Evolutionary conservation across 2,113 vertebrate species (phyloP), one percentile per base, ranked within the genome.

Genomic region (Euleptes europaea): DNA sequence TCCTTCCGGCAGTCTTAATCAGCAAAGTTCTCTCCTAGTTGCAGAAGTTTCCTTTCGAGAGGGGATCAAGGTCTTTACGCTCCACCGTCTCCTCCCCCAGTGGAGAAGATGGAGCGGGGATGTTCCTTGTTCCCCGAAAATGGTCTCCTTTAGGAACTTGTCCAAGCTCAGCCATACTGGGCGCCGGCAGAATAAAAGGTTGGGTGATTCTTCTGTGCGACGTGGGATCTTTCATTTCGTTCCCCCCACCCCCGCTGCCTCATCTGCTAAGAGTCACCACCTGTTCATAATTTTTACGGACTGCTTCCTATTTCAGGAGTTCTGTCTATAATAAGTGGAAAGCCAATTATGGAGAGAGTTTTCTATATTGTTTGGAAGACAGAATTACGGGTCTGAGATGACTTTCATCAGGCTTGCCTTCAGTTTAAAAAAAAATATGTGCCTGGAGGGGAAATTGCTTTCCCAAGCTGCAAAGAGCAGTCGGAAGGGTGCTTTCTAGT

Each of bases 1-100:
- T 92, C 84, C 88, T 77, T 89, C 82, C 74, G 40, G 88, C 90
- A 90, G 90, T 88, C 93, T 91, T 87, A 83, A 87, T 93, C 93
- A 92, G 90, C 90, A 76, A 78, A 93, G 91, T 90, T 90, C 78
- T 91, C 83, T 84, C 0, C 0, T 83, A 84, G 80, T 90, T 65
- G 88, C 70, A 40, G 38, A 42, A 86, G 74, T 40, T 86, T 81
- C 86, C 84, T 93, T 92, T 73, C 84, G 19, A 63, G 86, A 35
- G 0, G 73, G 82, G 88, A 78, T 88, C 73, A 54, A 86, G 90
- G 26, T 0, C 70, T 82, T 69, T 0, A 31, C 77, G 78, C 26
- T 10, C 38, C 86, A 54, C 26, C 2, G 86, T 82, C 84, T 33
- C 0, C 0, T 89, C 75, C 75, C 88, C 72, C 75, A 12, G 0